Base-by-base conservation (phyloP, 2,888 invertebrate genomes). In the Cephus runcator region DNA sequence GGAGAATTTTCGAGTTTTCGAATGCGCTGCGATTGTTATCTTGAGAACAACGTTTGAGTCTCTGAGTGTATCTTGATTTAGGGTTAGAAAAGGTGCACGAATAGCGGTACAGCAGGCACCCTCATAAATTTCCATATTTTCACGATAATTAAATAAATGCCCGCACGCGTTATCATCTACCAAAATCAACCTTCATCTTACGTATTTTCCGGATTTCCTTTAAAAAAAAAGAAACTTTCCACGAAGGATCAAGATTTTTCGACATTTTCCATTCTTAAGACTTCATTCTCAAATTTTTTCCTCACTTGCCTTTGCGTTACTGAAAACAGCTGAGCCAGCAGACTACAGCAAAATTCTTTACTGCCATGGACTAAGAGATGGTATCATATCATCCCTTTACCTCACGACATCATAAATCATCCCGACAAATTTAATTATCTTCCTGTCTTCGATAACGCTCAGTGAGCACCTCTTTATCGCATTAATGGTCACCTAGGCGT, bases 401-500 rank as follows among this genome's bases (percentile, higher is more conserved):
- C 86, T 86, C 88, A 87, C 85, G 85, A 82, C 83, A 89, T 92
- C 90, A 92, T 93, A 93, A 93, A 93, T 93, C 93, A 93, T 92
- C 87, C 89, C 91, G 93, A 93, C 93, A 93, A 93, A 93, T 93
- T 93, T 93, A 93, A 93, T 93, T 93, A 93, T 93, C 93, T 92
- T 92, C 92, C 92, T 92, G 92, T 92, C 92, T 92, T 91, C 91
- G 92, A 93, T 93, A 93, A 93, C 92, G 91, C 91, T 87, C 75
- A 83, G 77, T 79, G 85, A 83, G 83, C 87, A 87, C 86, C 87
- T 86, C 87, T 84, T 87, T 84, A 86, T 87, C 85, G 84, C 84
- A 86, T 11, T 35, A 73, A 86, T 15, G 71, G 31, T 33, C 31
- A 33, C 12, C 6, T 71, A 30, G 15, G 9, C 85, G 86, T 85